Base-by-base conservation (phyloP, 2,888 invertebrate genomes). In the Macroteleia sp. region DNA sequence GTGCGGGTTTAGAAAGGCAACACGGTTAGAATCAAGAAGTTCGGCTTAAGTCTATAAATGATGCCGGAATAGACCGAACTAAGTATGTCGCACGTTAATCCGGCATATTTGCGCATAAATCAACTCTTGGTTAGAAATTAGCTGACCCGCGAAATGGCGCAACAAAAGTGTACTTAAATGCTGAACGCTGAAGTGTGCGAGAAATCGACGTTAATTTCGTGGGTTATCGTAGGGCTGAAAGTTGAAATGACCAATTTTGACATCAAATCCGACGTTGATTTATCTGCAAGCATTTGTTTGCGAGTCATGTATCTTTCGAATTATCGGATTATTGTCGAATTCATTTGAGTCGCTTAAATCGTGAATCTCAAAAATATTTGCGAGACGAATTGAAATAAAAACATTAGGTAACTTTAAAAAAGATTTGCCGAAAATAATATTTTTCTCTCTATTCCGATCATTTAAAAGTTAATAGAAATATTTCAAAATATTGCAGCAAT, bases 1-100 rank as follows among this genome's bases (percentile, higher is more conserved):
- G n/a, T n/a, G n/a, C 62, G 66, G 48, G 62, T 73, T 80, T 77
- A 80, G 79, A 77, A 77, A 80, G 76, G 61, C 61, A 30, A 61
- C 42, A 34, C 67, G 62, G 64, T 50, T 36, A 39, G 59, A 42
- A 59, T 41, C 64, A 52, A 48, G 20, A 66, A 48, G 62, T 44
- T 57, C 22, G 48, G 64, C 52, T 30, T 42, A 59, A 25, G 50
- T 57, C 48, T 22, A 36, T 36, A 41, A 52, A 42, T 9, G 69
- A 42, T 19, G 48, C 57, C 42, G 46, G 56, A 54, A 56, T 50
- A 52, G 42, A 17, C 34, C 19, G 41, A 36, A 3, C 34, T 44
- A 62, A 71, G 62, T 56, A 42, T 64, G 73, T 50, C 64, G 71
- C 52, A 10, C 34, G 61, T 56, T 71, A 56, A 71, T 54, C 71